Evolutionary conservation across 2,113 vertebrate species (phyloP).

Genomic region (Anthoscopus minutus): DNA sequence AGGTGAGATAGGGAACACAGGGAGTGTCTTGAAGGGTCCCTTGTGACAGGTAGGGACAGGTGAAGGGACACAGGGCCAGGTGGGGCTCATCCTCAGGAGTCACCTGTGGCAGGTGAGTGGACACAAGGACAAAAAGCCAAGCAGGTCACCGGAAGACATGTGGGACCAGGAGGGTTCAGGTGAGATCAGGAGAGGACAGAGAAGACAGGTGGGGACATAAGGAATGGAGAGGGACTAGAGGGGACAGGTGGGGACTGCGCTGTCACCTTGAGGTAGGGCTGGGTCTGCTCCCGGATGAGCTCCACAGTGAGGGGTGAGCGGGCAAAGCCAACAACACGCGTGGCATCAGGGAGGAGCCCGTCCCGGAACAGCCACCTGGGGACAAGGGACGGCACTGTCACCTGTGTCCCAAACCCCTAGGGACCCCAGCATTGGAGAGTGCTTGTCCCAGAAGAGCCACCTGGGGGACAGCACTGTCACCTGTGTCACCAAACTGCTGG

Average conservation of each 20-base stretch:
- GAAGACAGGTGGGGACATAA: not conserved
- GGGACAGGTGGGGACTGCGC: not conserved
- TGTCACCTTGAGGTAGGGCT: not conserved
- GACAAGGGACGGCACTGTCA: not conserved
- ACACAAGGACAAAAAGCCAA: too few relatives aligned
- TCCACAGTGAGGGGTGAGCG: not conserved
- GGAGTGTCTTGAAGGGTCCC: too few relatives aligned
- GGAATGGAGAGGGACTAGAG: too few relatives aligned
- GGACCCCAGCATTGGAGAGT: accelerated
- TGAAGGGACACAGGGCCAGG: not conserved
- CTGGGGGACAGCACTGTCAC: not conserved
- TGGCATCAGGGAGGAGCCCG: not conserved
- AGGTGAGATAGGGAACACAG: not conserved
- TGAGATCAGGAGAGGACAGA: not conserved
- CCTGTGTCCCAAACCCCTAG: not conserved
- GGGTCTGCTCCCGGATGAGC: not conserved
- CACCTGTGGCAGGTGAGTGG: not conserved
- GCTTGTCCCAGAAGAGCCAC: not conserved
- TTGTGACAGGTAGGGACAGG: too few relatives aligned
- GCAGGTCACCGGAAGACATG: not conserved
- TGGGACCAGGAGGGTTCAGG: not conserved
- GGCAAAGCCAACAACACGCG: not conserved
- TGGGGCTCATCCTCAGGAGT: too few relatives aligned
- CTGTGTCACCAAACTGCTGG: not conserved
- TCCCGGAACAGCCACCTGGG: not conserved